These are phyloP conservation scores for Morus bassanus DNA, from an alignment of 2,797 vertebrate genomes.

Conservation along the genomic window DNA sequence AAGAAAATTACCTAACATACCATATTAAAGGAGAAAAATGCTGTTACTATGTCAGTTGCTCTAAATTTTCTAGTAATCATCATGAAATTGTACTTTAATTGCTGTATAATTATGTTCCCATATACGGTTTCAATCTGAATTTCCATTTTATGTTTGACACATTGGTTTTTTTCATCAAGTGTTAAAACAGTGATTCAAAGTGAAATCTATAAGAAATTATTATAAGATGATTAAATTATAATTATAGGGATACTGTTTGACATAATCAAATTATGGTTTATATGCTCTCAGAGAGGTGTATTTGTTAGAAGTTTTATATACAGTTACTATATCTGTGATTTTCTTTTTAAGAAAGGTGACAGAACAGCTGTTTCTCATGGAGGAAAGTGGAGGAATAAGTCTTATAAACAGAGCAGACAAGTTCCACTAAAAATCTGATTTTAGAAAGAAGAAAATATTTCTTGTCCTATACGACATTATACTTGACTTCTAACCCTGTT, in stretches of 20 bases:
- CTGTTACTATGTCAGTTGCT: background rate
- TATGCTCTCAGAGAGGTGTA: background rate
- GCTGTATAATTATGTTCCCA: constrained; percentile 9
- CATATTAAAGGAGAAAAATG: background rate
- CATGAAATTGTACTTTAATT: constrained; percentile 1
- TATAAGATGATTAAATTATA: background rate
- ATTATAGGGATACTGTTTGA: background rate
- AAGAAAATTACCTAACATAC: background rate
- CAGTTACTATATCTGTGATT: background rate
- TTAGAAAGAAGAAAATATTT: background rate
- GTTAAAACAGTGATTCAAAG: background rate
- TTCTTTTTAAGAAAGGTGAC: background rate
- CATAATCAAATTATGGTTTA: background rate
- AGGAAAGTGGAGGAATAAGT: background rate
- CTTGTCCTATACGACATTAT: background rate
- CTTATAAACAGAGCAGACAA: background rate
- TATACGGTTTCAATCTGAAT: background rate
- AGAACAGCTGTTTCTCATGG: background rate
- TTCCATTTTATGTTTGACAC: background rate
- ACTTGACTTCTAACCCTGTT: background rate
- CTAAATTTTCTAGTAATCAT: background rate
- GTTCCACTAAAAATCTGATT: background rate
- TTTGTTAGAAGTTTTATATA: background rate
- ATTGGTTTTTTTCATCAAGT: background rate
- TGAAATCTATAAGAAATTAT: background rate